Conservation (phyloP, 2,113 vertebrate species). For the Passer montanus region DNA sequence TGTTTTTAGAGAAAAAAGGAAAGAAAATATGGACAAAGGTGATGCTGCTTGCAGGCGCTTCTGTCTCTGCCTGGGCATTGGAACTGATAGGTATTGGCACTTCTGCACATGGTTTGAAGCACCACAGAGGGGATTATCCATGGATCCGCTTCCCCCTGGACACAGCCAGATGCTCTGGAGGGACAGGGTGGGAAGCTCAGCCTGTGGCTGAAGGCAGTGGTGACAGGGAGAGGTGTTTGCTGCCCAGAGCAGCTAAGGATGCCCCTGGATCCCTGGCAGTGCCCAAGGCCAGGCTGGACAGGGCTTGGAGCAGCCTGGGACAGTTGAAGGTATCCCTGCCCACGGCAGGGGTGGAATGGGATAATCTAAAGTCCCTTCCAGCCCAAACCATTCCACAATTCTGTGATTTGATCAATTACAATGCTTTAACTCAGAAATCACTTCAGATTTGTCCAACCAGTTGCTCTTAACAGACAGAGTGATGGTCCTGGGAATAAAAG, state of each 20-base stretch:
- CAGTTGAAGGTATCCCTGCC: rapidly evolving
- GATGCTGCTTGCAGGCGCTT: background rate
- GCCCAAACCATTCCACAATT: background rate
- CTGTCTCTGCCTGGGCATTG: background rate
- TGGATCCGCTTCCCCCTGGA: background rate
- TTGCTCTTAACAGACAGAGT: background rate
- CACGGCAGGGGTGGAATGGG: too few species aligned
- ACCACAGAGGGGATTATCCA: background rate
- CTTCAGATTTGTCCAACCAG: background rate
- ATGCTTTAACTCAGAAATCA: background rate
- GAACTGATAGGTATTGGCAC: background rate
- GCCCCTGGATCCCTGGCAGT: background rate
- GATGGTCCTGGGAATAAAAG: background rate
- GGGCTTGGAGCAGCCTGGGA: background rate
- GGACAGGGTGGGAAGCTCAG: background rate
- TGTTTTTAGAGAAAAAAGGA: background rate
- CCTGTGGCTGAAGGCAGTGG: background rate
- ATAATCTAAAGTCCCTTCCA: background rate
- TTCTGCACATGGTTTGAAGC: background rate
- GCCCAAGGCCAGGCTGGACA: rapidly evolving
- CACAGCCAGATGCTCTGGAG: background rate
- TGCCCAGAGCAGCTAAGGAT: background rate
- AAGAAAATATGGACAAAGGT: background rate
- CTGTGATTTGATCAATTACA: background rate
- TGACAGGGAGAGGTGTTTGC: background rate